Evolutionary conservation across 2,888 invertebrate species (phyloP).

Genomic region (Scaptomyza parva): DNA sequence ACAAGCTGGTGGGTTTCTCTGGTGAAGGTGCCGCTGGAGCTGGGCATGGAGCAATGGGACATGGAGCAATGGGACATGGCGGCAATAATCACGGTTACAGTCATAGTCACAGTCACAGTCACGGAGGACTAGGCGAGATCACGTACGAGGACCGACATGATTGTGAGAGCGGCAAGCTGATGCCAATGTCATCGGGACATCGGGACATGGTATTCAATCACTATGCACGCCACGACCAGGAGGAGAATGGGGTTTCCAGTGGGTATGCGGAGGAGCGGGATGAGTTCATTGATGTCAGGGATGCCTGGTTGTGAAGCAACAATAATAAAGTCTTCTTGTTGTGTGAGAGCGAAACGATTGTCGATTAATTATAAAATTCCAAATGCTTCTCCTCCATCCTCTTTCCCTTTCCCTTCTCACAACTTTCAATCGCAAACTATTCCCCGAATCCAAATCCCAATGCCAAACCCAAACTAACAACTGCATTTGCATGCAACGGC

Average conservation of each 20-base stretch:
- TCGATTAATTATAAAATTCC: constrained; percentile 78
- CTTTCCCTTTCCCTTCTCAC: neutral
- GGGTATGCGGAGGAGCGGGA: constrained; percentile 72
- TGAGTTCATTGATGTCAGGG: constrained; percentile 75
- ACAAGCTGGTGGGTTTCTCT: constrained; percentile 75
- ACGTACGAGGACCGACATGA: constrained; percentile 75
- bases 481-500: constrained; percentile 65
- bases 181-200: constrained; percentile 47
- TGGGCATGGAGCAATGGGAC: constrained; percentile 85
- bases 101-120: constrained; percentile 71
- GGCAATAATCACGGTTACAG: constrained; percentile 68
- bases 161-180: constrained; percentile 68
- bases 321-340: constrained; percentile 67
- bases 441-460: neutral
- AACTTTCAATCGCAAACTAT: neutral
- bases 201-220: constrained; percentile 83
- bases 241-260: constrained; percentile 42
- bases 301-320: constrained; percentile 67
- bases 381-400: constrained; percentile 7
- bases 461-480: constrained; percentile 8
- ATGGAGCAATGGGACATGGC: constrained; percentile 85
- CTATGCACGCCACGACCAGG: constrained; percentile 77
- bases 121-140: constrained; percentile 69
- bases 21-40: constrained; percentile 49
- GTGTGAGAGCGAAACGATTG: constrained; percentile 43